Evolutionary conservation across 2,113 vertebrate genomes (phyloP).

Genomic region (Centropus unirufus): DNA sequence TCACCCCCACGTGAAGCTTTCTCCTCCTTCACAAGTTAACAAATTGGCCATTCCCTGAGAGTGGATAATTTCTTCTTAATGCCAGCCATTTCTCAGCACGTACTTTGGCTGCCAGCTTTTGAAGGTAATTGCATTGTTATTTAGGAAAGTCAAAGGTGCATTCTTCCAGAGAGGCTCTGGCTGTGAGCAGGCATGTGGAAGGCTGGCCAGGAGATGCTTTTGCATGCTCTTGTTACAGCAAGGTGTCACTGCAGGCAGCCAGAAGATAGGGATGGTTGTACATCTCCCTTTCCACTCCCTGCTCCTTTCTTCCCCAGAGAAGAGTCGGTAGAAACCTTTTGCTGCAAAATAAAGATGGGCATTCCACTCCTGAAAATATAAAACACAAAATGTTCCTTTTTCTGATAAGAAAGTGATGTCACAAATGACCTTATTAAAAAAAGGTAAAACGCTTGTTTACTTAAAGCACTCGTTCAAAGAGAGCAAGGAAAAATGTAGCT

Average conservation of each 20-base stretch:
- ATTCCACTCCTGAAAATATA: constrained; percentile 35
- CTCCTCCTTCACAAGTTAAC: constrained; percentile 53
- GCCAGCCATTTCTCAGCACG: constrained; percentile 66
- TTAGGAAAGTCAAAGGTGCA: constrained; percentile 72
- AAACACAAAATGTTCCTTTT: constrained; percentile 35
- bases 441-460: constrained; percentile 70
- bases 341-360: constrained; percentile 11
- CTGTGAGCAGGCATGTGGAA: neutral
- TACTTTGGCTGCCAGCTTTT: constrained; percentile 71
- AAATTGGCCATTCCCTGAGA: constrained; percentile 61
- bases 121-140: constrained; percentile 74
- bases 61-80: constrained; percentile 74
- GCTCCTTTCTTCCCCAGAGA: neutral
- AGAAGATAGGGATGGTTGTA: constrained; percentile 7
- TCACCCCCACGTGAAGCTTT: neutral
- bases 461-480: constrained; percentile 64
- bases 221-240: neutral
- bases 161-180: constrained; percentile 57
- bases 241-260: constrained; percentile 50
- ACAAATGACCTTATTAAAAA: constrained; percentile 78
- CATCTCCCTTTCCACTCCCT: neutral
- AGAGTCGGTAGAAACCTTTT: neutral
- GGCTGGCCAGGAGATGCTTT: neutral
- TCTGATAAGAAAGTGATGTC: constrained; percentile 67
- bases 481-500: constrained; percentile 52